Percentiles rank a stretch among this genome's conserved stretches.
Evolutionary conservation across 2,797 vertebrate species (phyloP).

Genomic region (Clarias laeviceps): DNA sequence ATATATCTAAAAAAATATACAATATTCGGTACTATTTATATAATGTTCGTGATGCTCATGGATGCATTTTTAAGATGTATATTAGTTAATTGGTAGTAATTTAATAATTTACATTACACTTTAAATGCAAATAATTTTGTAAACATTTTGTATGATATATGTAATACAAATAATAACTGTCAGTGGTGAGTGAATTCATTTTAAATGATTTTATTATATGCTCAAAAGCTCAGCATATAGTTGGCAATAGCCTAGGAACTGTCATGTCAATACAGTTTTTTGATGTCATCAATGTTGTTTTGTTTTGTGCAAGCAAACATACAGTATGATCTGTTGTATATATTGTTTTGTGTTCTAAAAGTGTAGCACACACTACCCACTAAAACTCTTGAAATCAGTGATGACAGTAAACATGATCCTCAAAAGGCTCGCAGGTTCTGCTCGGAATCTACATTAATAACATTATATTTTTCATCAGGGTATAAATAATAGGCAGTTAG

Average conservation of each 20-base stretch:
- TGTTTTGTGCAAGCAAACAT: background rate
- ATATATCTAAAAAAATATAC: background rate
- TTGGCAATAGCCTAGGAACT: background rate
- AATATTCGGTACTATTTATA: background rate
- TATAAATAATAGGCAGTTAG: conserved; percentile 59
- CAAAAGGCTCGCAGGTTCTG: conserved; percentile 32
- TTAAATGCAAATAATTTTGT: background rate
- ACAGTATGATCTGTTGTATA: background rate
- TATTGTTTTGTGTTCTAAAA: background rate
- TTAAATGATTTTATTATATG: background rate
- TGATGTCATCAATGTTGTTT: too few relatives aligned
- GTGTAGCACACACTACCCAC: conserved; percentile 1
- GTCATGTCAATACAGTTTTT: background rate
- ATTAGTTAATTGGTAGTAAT: background rate
- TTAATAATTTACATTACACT: background rate
- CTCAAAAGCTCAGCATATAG: background rate
- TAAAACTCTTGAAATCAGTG: conserved; percentile 31
- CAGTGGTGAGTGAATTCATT: background rate
- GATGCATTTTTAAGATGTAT: conserved; percentile 9
- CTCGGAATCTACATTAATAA: conserved; percentile 39
- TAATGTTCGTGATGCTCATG: background rate
- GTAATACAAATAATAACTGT: background rate
- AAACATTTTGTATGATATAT: conserved; percentile 6
- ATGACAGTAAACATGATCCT: background rate
- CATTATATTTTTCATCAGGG: conserved; percentile 49